Evolutionary conservation across 1,140 invertebrate genomes (phyloP), one percentile per base, ranked within the genome.

Genomic region (Orchesella cincta): DNA sequence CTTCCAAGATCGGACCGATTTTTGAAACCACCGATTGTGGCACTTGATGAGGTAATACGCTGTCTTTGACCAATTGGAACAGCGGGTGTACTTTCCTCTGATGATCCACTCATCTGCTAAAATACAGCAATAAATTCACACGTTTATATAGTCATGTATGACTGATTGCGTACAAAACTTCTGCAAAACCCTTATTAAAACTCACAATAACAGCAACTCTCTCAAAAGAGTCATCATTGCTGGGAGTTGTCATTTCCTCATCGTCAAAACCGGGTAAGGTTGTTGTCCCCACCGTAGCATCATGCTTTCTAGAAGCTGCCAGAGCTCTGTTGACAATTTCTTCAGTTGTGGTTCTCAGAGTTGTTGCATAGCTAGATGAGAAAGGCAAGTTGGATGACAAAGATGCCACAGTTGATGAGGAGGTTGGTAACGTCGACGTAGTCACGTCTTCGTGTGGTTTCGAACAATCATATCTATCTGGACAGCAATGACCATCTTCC

Each of bases 401-500:
- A n/a, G n/a, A n/a, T n/a, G n/a, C n/a, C n/a, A n/a, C n/a, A n/a
- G n/a, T n/a, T n/a, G n/a, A n/a, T n/a, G n/a, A n/a, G n/a, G n/a
- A n/a, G n/a, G n/a, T n/a, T n/a, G n/a, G n/a, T n/a, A n/a, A n/a
- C n/a, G n/a, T n/a, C n/a, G n/a, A n/a, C n/a, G n/a, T n/a, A n/a
- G n/a, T n/a, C 39, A 46, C 39, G 5, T 8, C 39, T 46, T 46
- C 39, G 5, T 46, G 39, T 46, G 76, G 52, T 76, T 46, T 78
- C 57, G 70, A 67, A 33, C 62, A 67, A 67, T 67, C 62, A 67
- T 67, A 67, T 29, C 62, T 8, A 52, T 91, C 90, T 28, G 93
- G 92, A 84, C 93, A 95, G 84, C 93, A 95, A 83, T 94, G 90
- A 29, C 92, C 93, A 74, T 88, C 86, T 51, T 89, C 89, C 33